Conservation (phyloP, 1,140 invertebrate species). For the Hylaeus anthracinus region DNA sequence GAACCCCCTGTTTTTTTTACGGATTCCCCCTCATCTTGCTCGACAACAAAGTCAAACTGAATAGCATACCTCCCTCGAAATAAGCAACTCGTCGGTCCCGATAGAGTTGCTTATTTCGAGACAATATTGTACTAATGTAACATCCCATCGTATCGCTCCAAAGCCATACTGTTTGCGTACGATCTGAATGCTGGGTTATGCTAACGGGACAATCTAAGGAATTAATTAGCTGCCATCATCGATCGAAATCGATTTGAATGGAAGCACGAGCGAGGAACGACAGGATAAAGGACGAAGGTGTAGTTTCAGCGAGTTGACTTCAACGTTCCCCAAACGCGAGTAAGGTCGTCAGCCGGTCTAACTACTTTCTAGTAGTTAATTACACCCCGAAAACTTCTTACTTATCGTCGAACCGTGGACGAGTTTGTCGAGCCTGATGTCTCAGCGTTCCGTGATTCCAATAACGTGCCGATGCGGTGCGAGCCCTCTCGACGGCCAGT, state of each 20-base stretch:
- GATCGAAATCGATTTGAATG: conserved; percentile 1
- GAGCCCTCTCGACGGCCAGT: neutral
- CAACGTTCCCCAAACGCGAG: conserved; percentile 44
- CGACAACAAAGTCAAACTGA: too few relatives aligned
- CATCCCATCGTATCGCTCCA: too few relatives aligned
- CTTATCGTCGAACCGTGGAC: conserved; percentile 46
- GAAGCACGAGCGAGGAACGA: neutral
- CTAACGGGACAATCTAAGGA: neutral
- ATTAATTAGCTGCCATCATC: conserved; percentile 8
- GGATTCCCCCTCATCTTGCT: too few relatives aligned
- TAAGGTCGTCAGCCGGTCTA: conserved; percentile 47
- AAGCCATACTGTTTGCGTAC: too few relatives aligned
- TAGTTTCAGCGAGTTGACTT: conserved; percentile 57
- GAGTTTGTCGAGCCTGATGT: conserved; percentile 41
- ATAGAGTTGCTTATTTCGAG: too few relatives aligned
- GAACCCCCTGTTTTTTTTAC: too few relatives aligned
- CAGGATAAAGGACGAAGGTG: conserved; percentile 31
- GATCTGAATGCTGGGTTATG: neutral
- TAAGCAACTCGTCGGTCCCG: too few relatives aligned
- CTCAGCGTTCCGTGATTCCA: conserved; percentile 42
- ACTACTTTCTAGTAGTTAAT: conserved; percentile 58
- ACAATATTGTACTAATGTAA: too few relatives aligned
- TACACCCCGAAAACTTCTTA: conserved; percentile 58
- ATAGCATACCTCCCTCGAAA: too few relatives aligned
- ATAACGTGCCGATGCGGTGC: neutral